A percentile compares a stretch with the other conserved stretches of the same genome.
Conservation (phyloP, 2,888 invertebrate species). For the Dynastes grantii region DNA sequence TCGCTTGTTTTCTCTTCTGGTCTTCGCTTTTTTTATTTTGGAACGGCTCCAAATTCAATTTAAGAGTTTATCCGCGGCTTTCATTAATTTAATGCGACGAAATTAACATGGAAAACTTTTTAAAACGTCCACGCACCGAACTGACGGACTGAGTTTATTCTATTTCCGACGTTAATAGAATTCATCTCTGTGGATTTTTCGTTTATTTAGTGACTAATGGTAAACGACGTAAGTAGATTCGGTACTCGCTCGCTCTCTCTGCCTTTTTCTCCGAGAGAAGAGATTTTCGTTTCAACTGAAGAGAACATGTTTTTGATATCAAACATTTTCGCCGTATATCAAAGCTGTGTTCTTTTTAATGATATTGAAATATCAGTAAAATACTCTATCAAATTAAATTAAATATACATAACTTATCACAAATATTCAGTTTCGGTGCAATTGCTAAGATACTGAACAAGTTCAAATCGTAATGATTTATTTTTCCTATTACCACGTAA, state of each 20-base stretch:
- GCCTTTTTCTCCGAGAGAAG: background rate
- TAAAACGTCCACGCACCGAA: slow-evolving; percentile 30
- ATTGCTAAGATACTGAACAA: no score
- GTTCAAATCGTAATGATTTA: no score
- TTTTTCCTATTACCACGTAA: no score
- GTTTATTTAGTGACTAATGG: slow-evolving; percentile 11
- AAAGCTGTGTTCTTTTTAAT: no score
- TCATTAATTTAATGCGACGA: slow-evolving; percentile 31
- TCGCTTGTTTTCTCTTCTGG: no score
- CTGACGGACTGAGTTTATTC: slow-evolving; percentile 15
- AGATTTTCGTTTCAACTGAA: no score
- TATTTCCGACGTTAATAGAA: slow-evolving; percentile 31
- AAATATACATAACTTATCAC: no score
- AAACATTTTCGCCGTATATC: no score
- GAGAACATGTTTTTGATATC: no score
- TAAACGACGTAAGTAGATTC: background rate
- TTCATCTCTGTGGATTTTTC: slow-evolving; percentile 8
- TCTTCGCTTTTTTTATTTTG: slow-evolving; percentile 16
- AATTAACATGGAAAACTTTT: slow-evolving; percentile 42
- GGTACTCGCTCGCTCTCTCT: background rate
- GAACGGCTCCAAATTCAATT: slow-evolving; percentile 42
- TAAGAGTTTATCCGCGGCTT: slow-evolving; percentile 32
- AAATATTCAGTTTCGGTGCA: no score
- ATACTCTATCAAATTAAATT: no score
- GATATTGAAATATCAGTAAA: no score